Percentiles rank a stretch among this genome's conserved stretches.
phyloP scores from a whole-genome alignment of 35 echinoderm and acorn worm species.

The Nesometra sesokonis region DNA sequence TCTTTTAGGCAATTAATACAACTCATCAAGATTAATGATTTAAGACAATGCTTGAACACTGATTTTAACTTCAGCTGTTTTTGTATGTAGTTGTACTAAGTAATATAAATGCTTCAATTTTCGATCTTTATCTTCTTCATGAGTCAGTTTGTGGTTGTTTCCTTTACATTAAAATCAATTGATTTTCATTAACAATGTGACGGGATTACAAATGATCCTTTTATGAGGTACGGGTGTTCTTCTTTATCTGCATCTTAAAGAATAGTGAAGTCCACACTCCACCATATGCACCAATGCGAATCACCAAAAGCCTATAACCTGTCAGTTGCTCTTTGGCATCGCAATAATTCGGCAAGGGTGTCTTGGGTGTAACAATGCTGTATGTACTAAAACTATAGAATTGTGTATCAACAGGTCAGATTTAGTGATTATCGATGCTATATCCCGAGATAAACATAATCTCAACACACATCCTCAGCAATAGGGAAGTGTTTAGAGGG shows the following conservation, averaged over 20 bases:
- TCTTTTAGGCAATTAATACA: not conserved
- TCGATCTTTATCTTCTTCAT: not conserved
- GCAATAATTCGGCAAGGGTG: too few species aligned
- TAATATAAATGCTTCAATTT: not conserved
- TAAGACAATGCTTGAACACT: not conserved
- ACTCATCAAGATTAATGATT: not conserved
- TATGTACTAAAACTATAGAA: too few species aligned
- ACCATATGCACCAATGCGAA: too few species aligned
- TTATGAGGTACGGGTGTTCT: not conserved
- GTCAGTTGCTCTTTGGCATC: too few species aligned
- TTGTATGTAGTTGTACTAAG: not conserved
- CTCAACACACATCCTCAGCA: too few species aligned
- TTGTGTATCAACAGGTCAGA: too few species aligned
- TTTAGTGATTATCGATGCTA: too few species aligned
- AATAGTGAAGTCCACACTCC: too few species aligned
- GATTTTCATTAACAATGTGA: not conserved
- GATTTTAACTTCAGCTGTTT: not conserved
- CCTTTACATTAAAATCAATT: conserved; percentile 1
- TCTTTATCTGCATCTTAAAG: not conserved
- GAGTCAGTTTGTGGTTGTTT: not conserved
- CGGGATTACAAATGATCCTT: not conserved
- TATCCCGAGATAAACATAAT: too few species aligned
- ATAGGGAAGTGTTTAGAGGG: too few species aligned
- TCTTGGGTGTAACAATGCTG: too few species aligned
- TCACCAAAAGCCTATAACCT: too few species aligned